phyloP scores from a whole-genome alignment of 2,113 vertebrate species.

The Nothobranchius furzeri region DNA sequence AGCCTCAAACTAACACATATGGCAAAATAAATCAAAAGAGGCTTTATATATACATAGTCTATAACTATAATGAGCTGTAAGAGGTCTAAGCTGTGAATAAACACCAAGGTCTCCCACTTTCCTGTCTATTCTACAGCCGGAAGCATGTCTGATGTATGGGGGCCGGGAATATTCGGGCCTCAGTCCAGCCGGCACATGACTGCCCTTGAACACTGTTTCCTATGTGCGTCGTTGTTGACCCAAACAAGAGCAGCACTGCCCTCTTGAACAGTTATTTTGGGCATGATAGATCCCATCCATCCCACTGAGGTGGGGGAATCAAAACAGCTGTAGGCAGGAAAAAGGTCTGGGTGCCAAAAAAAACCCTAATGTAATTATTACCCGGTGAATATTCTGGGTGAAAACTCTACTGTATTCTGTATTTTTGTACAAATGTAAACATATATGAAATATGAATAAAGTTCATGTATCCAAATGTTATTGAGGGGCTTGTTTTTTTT shows the following conservation, averaged over 20 bases:
- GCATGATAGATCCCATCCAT: conserved; percentile 36
- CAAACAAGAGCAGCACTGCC: conserved; percentile 24
- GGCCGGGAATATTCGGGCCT: neutral
- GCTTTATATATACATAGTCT: conserved; percentile 56
- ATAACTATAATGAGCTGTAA: conserved; percentile 58
- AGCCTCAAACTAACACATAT: conserved; percentile 27
- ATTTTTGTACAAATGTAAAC: conserved; percentile 84
- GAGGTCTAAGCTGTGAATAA: conserved; percentile 76
- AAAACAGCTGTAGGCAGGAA: conserved; percentile 72
- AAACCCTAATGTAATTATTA: conserved; percentile 69
- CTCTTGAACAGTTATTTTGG: conserved; percentile 43
- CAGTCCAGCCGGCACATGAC: conserved; percentile 28
- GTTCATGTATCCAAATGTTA: conserved; percentile 71
- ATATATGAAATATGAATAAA: conserved; percentile 83
- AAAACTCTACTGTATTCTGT: conserved; percentile 82
- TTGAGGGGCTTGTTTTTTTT: neutral
- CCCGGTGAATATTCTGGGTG: conserved; percentile 73
- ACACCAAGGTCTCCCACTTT: conserved; percentile 61
- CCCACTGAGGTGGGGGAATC: conserved; percentile 28
- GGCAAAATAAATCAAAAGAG: conserved; percentile 40
- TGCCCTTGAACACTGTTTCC: conserved; percentile 43
- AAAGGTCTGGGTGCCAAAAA: conserved; percentile 78
- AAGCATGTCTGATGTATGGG: conserved; percentile 34
- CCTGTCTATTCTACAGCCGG: conserved; percentile 58
- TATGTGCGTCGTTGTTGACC: conserved; percentile 22